Evolutionary conservation across 2,888 invertebrate species (phyloP).

Genomic region (Acleris holmiana): DNA sequence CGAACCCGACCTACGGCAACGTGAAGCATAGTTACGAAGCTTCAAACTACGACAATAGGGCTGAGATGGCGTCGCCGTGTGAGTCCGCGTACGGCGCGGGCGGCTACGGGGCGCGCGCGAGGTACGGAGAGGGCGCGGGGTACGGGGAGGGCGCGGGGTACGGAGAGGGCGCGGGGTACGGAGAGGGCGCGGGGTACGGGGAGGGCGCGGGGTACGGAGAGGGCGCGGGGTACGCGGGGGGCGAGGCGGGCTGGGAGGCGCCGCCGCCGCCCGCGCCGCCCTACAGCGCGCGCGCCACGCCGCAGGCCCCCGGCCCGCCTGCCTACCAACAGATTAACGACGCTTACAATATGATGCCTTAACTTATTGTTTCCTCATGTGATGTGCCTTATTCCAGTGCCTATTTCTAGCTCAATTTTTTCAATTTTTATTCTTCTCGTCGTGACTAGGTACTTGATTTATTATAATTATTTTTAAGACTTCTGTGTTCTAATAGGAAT

Average conservation of each 20-base stretch:
- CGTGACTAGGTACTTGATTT: constrained; percentile 26
- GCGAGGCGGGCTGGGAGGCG: constrained; percentile 61
- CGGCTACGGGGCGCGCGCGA: constrained; percentile 51
- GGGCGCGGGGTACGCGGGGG: not conserved
- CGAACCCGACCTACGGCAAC: constrained; percentile 59
- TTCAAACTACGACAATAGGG: constrained; percentile 54
- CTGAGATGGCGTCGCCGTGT: constrained; percentile 58
- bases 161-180: no score
- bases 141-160: constrained; percentile 2
- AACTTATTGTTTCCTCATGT: constrained; percentile 41
- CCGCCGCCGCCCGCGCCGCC: constrained; percentile 75
- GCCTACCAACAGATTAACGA: constrained; percentile 71
- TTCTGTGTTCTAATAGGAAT: constrained; percentile 40
- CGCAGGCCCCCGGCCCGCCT: constrained; percentile 78
- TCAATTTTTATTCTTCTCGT: not conserved
- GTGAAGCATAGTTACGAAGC: constrained; percentile 57
- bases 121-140: no score
- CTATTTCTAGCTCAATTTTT: constrained; percentile 40
- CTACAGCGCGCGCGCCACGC: constrained; percentile 69
- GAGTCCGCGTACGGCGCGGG: constrained; percentile 53
- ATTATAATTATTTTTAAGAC: constrained; percentile 42
- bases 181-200: constrained; percentile 40
- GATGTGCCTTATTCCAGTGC: constrained; percentile 58
- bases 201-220: constrained; percentile 39
- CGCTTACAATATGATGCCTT: constrained; percentile 56